Base-by-base conservation (phyloP, 1,140 invertebrate species). In the Halyomorpha halys region DNA sequence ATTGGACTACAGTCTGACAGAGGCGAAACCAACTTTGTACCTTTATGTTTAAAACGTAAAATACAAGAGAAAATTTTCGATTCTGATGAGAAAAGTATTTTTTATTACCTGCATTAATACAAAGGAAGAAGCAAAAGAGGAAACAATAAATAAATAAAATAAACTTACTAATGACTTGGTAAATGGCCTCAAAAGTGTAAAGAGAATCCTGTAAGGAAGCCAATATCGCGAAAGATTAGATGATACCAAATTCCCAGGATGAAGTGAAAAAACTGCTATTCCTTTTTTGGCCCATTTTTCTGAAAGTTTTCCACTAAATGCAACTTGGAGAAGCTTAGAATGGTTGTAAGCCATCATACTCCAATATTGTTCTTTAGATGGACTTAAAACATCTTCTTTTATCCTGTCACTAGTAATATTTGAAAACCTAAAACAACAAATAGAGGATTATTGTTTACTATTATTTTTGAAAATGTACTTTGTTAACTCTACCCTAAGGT, bases 231-330 rank as follows among this genome's bases (percentile, higher is more conserved):
- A 75, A 4, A 97, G 21, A 66, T 82, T 79, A 11, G 87, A 84
- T 65, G 78, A 86, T 8, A 96, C 86, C 82, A 95, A 82, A 74
- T 96, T 97, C 19, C 94, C 94, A 25, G 94, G 94, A 79, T 98
- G 94, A 16, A 95, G 74, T 19, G 87, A 83, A 74, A 91, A 90
- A 2, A 87, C 83, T 27, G 78, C 81, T n/a, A 97, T 82, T 2
- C 83, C 83, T 69, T 82, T 80, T 15, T 74, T 72, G 56, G 81
- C 81, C 81, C 90, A 87, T 72, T 82, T 80, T 18, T 60, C 45
- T n/a, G 89, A 82, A 15, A 94, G 73, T 73, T 90, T 87, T 70
- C 85, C 79, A 5, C 87, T 84, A 71, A 92, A 91, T 15, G 96
- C 76, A 44, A 96, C 78, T 76, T 94, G 94, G 71, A 87, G 94